phyloP scores from a whole-genome alignment of 2,113 vertebrate species.

The Oenanthe melanoleuca region DNA sequence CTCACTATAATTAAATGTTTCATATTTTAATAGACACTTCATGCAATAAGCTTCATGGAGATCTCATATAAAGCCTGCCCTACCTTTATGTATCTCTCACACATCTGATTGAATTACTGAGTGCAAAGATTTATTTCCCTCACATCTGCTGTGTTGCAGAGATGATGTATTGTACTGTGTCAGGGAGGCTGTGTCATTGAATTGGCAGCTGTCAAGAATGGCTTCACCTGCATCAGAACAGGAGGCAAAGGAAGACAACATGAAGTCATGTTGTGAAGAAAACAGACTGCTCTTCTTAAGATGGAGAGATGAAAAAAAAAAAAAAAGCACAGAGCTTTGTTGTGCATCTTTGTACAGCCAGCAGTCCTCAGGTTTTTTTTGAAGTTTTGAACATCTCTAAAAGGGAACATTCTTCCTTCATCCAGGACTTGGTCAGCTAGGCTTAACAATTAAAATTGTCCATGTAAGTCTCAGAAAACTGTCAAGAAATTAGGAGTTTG shows the following conservation, averaged over 20 bases:
- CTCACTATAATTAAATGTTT: conserved; percentile 51
- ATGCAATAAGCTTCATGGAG: background rate
- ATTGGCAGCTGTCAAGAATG: background rate
- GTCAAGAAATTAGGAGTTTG: conserved; percentile 48
- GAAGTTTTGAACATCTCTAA: background rate
- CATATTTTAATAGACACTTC: conserved; percentile 30
- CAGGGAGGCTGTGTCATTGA: background rate
- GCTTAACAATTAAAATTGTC: conserved; percentile 39
- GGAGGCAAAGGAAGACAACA: background rate
- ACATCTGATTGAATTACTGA: background rate
- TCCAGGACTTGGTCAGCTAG: background rate
- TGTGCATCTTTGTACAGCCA: accelerated
- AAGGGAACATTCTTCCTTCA: background rate
- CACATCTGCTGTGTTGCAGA: background rate
- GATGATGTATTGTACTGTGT: background rate
- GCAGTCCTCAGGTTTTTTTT: background rate
- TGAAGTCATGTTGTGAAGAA: background rate
- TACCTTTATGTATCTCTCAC: background rate
- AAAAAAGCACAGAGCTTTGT: background rate
- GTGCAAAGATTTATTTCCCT: background rate
- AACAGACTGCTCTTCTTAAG: background rate
- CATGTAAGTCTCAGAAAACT: background rate
- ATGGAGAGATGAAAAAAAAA: background rate
- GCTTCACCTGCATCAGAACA: background rate
- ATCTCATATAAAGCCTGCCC: background rate